Evolutionary conservation across 1,140 invertebrate genomes (phyloP), one percentile per base, ranked within the genome.

Genomic region (Drosophila tsacasi): DNA sequence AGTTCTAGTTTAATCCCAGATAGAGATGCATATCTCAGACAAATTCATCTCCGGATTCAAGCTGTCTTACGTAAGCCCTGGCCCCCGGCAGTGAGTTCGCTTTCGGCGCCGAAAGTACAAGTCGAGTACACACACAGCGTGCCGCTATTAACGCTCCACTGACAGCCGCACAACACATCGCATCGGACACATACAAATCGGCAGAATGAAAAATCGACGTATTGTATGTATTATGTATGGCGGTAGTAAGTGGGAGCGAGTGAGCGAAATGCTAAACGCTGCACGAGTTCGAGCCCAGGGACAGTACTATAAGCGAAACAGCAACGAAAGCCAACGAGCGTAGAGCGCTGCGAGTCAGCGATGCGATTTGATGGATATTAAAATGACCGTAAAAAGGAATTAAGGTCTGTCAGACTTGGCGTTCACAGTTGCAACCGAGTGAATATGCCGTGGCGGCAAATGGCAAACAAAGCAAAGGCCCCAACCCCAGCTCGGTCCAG

Each of bases 371-470:
- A 85, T 91, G 86, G 84, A 91, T 91, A 91, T 91, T 91, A 91
- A 91, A 91, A 91, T 91, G 89, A 91, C 89, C 89, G 89, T 91
- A 91, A 91, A 91, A 91, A 91, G 89, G 89, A 91, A 91, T 91
- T 91, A 91, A 89, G 89, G 89, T 91, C 89, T 91, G 80, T 66
- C 80, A 89, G 83, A 91, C 83, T 91, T 83, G 76, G 67, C 79
- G 79, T 82, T 86, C 81, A 52, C 60, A 85, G 82, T 90, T 91
- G 87, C 83, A 87, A 91, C 71, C 83, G 83, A 87, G 57, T 91
- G 83, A 83, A 74, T 86, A 76, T 78, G 80, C 64, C 49, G 19
- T 52, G 79, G 68, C 75, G 75, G 74, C 74, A 76, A 76, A 76
- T 76, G 73, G 54, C 57, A 65, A 68, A 59, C 72, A 76, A 66